A percentile compares a stretch with the other conserved stretches of the same genome.
Conservation (phyloP, 1,140 invertebrate species). For the Andrena cerasifolii region DNA sequence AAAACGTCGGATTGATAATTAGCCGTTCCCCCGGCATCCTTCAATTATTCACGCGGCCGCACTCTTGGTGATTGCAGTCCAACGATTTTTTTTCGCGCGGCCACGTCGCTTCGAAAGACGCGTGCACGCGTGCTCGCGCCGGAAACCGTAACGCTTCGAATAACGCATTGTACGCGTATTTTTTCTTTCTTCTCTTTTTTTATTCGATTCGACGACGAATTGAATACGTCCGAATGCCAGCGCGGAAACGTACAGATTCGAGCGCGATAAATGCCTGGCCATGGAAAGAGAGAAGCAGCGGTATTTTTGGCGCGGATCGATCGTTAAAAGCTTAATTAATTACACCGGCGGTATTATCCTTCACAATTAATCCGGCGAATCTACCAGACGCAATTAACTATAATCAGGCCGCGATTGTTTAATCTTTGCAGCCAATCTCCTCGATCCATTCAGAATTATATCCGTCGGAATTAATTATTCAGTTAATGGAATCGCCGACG, state of each 20-base stretch:
- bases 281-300: no score
- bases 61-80: background rate
- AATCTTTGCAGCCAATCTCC: constrained; percentile 1
- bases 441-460: background rate
- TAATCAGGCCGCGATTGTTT: constrained; percentile 12
- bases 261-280: constrained; percentile 1
- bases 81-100: background rate
- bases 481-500: constrained; percentile 43
- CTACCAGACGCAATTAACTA: constrained; percentile 4
- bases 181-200: no score
- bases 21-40: background rate
- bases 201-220: background rate
- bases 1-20: constrained; percentile 35
- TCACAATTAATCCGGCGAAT: background rate
- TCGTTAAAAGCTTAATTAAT: background rate
- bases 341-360: background rate
- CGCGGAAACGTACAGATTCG: background rate
- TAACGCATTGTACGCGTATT: background rate
- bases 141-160: no score
- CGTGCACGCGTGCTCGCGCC: no score
- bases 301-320: background rate
- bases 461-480: background rate
- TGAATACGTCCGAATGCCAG: no score
- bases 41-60: background rate
- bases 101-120: background rate